Conservation (phyloP, 1,140 invertebrate species). For the Dendroctonus ponderosae region DNA sequence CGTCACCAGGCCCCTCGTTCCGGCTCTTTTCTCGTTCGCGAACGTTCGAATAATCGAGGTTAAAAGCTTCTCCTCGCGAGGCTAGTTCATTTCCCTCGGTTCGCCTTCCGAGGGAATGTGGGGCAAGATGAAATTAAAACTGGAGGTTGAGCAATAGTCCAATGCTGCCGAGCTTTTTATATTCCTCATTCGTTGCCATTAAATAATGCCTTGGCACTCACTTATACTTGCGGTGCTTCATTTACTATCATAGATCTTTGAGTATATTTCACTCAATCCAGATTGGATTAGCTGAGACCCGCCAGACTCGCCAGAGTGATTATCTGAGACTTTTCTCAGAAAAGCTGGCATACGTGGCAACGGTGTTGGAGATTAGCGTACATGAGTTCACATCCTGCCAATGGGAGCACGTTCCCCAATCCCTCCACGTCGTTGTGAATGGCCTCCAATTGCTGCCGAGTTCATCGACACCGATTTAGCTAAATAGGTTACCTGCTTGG, state of each 20-base stretch:
- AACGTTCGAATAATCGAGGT: constrained; percentile 39
- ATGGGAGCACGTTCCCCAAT: constrained; percentile 35
- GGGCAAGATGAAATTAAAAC: constrained; percentile 52
- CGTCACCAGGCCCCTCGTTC: constrained; percentile 20
- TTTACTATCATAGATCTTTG: too few relatives aligned
- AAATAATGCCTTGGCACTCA: too few relatives aligned
- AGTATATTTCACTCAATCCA: too few relatives aligned
- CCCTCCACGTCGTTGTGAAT: constrained; percentile 41
- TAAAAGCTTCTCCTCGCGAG: constrained; percentile 37
- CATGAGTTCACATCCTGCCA: constrained; percentile 42
- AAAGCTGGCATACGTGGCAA: constrained; percentile 1
- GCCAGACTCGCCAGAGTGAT: too few relatives aligned
- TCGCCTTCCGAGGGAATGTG: constrained; percentile 45
- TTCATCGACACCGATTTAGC: constrained; percentile 45
- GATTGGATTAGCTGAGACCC: too few relatives aligned
- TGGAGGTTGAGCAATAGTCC: constrained; percentile 44
- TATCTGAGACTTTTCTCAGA: neutral
- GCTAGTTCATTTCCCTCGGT: constrained; percentile 49
- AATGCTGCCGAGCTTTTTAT: neutral
- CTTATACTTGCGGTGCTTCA: too few relatives aligned
- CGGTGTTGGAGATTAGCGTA: constrained; percentile 21
- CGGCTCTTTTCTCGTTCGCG: constrained; percentile 1
- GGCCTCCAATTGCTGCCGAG: constrained; percentile 35
- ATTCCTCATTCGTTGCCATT: too few relatives aligned
- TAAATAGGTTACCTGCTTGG: constrained; percentile 50